Evolutionary conservation across 2,888 invertebrate genomes (phyloP).

Genomic region (Rotaria magnacalcarata): DNA sequence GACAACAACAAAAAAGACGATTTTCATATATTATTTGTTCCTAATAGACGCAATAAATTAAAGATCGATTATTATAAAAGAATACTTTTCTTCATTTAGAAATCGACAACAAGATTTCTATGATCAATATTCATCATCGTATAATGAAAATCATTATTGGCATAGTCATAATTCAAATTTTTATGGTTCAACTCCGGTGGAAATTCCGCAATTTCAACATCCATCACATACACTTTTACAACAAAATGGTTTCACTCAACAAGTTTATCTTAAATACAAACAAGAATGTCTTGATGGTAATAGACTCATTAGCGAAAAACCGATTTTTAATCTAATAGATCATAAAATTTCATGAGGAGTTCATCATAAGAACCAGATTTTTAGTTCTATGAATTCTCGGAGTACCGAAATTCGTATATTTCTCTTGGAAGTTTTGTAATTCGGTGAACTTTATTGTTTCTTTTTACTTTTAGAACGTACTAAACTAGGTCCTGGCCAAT

Average conservation of each 20-base stretch:
- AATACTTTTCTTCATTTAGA: not conserved
- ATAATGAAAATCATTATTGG: not conserved
- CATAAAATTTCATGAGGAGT: no score
- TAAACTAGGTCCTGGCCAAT: constrained; percentile 83
- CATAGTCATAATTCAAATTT: constrained; percentile 53
- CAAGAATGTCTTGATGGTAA: constrained; percentile 39
- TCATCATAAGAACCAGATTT: no score
- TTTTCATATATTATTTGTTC: no score
- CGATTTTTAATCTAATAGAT: no score
- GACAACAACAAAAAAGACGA: no score
- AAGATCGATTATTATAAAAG: no score
- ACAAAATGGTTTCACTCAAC: constrained; percentile 94
- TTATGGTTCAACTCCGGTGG: constrained; percentile 61
- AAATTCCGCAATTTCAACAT: constrained; percentile 67
- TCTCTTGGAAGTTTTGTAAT: no score
- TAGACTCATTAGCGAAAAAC: no score
- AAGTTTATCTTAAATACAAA: constrained; percentile 77
- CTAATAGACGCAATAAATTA: no score
- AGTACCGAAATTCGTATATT: no score
- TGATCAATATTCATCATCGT: constrained; percentile 17
- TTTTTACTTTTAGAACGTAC: constrained; percentile 71
- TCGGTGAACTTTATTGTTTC: not conserved
- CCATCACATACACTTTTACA: constrained; percentile 87
- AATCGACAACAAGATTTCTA: constrained; percentile 22
- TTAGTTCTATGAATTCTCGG: no score